phyloP scores from a whole-genome alignment of 2,888 invertebrate genomes.

The Sphecodes monilicornis region DNA sequence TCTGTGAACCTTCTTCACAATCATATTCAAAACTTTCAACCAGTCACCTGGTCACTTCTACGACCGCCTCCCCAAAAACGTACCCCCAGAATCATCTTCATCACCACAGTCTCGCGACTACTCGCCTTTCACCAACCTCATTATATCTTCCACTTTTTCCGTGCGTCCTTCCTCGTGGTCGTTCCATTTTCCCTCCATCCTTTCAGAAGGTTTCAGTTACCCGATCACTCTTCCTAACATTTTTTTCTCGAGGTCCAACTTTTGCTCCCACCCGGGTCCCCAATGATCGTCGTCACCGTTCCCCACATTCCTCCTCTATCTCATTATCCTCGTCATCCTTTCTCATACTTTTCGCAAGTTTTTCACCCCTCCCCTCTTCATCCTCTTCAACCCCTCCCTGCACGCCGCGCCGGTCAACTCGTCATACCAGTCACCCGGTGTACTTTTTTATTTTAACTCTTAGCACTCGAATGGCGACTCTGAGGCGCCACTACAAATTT shows the following conservation, averaged over 20 bases:
- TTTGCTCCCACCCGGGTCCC: conserved; percentile 4
- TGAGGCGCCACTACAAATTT: no score
- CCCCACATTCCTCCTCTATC: conserved; percentile 14
- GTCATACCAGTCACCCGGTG: neutral
- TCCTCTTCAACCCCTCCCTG: neutral
- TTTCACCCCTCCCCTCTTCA: neutral
- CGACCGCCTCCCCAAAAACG: neutral
- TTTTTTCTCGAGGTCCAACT: conserved; percentile 14
- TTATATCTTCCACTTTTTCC: conserved; percentile 5
- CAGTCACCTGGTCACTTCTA: neutral
- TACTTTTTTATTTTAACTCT: neutral
- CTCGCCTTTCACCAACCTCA: conserved; percentile 1
- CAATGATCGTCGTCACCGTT: conserved; percentile 16
- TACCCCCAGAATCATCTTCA: neutral
- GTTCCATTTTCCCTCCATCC: conserved; percentile 10
- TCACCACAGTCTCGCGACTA: neutral
- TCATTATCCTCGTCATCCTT: conserved; percentile 24
- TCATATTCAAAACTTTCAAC: neutral
- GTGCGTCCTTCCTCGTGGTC: conserved; percentile 10
- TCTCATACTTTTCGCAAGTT: neutral
- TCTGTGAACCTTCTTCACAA: neutral
- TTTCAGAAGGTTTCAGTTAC: conserved; percentile 16
- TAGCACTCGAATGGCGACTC: no score
- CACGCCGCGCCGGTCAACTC: neutral
- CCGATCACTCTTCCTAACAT: conserved; percentile 44